Percentiles rank a stretch among this genome's conserved stretches.
These are phyloP conservation scores for Eupithecia subumbrata DNA, from an alignment of 2,888 invertebrate species.

Conservation along the genomic window DNA sequence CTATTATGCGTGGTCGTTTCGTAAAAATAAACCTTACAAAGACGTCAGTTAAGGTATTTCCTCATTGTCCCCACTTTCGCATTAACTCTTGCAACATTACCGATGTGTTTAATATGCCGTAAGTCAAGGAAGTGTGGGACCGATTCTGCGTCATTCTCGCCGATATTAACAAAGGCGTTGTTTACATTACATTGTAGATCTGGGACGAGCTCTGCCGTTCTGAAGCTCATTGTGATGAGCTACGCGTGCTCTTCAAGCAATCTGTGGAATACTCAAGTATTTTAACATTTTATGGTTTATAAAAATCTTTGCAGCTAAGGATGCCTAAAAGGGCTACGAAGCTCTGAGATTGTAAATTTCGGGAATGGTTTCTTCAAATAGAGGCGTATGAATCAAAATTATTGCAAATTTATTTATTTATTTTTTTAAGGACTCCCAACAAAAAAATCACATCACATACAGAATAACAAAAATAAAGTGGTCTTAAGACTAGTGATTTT, in stretches of 20 bases:
- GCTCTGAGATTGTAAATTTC: not conserved
- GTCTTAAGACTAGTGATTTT: no score
- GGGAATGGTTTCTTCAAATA: not conserved
- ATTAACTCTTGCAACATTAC: conserved; percentile 27
- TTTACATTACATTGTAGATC: conserved; percentile 50
- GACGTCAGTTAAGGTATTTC: conserved; percentile 29
- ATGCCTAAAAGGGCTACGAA: not conserved
- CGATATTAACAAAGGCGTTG: conserved; percentile 69
- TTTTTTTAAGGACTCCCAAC: no score
- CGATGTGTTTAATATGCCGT: conserved; percentile 26
- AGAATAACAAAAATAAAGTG: no score
- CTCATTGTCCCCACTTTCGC: conserved; percentile 41
- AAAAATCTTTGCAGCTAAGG: not conserved
- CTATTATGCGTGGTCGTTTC: conserved; percentile 10
- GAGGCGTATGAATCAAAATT: no score
- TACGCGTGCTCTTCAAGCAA: not conserved
- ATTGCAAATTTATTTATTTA: no score
- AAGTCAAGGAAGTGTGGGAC: conserved; percentile 52
- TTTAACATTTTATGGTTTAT: not conserved
- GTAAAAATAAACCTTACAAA: conserved; percentile 21
- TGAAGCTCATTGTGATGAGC: conserved; percentile 28
- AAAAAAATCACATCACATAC: no score
- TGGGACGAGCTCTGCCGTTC: conserved; percentile 12
- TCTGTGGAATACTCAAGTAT: conserved; percentile 12
- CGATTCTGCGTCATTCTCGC: conserved; percentile 52